Evolutionary conservation across 2,888 invertebrate species (phyloP), one percentile per base, ranked within the genome.

Genomic region (Danaus chrysippus): DNA sequence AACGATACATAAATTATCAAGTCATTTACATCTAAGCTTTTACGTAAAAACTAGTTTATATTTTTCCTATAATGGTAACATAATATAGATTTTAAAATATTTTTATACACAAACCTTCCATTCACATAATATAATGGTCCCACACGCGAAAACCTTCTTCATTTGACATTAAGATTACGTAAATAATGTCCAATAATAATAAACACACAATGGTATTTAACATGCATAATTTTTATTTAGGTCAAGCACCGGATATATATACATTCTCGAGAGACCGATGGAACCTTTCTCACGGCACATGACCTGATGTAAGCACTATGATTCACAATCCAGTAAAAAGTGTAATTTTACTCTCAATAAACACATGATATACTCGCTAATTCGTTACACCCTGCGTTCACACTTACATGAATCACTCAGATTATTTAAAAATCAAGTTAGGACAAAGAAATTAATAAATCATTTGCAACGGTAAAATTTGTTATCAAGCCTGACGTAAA

Each of bases 201-300:
- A 56, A 59, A 66, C 60, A 59, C 43, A 58, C 56, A 66, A 60
- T 56, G 44, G 54, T 66, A 54, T 59, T 62, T 67, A 68, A 63
- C 66, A 67, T 70, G 65, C 61, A 68, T 59, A 67, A 64, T 68
- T 64, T 66, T 69, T 66, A 71, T 73, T 71, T 69, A 70, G 74
- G 73, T 72, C 73, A 71, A 68, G 70, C 68, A 73, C 77, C 81
- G 82, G 82, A 82, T 79, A 75, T 68, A 71, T 68, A 69, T 63
- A 74, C 77, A 82, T 80, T 77, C 76, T 75, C 73, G 62, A 70
- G 74, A 72, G 73, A 73, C 69, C 71, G 68, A 72, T 72, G 69
- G 68, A 71, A 63, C 69, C 69, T 73, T 76, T 76, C 79, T 76
- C 79, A 77, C 77, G 76, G 69, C 70, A 67, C 70, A 70, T 69